Base-by-base conservation (phyloP, 1,140 invertebrate genomes). In the Sycobia sp. region DNA sequence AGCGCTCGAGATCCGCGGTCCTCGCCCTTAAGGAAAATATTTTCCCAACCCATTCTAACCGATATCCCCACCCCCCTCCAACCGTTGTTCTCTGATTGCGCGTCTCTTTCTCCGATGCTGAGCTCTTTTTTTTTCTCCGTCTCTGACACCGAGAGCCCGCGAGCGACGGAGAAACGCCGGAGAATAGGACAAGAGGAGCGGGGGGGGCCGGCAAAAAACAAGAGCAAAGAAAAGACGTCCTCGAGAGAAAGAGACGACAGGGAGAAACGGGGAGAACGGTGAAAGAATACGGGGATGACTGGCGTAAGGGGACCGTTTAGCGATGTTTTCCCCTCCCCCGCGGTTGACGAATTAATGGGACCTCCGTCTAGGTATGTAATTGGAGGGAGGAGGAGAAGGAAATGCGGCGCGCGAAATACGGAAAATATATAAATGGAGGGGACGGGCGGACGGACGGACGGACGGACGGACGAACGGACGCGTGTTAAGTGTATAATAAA, bases 11-110 rank as follows among this genome's bases (percentile, higher is more conserved):
- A n/a, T n/a, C n/a, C n/a, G n/a, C n/a, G n/a, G n/a, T n/a, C n/a
- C n/a, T n/a, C n/a, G n/a, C n/a, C n/a, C n/a, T n/a, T 22, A 18
- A 38, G 38, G 58, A 60, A 60, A 60, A 60, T 51, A 51, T 51
- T 60, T 60, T 60, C 34, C 27, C 58, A 25, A 57, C 11, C 54
- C 41, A n/a, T 18, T 27, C 20, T 2, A n/a, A 14, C 22, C 53
- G 22, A 7, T 39, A 16, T 54, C 39, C 16, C 36, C 5, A 39
- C 13, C 18, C 11, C n/a, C n/a, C n/a, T n/a, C n/a, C n/a, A n/a
- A n/a, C n/a, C n/a, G n/a, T n/a, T n/a, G n/a, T n/a, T n/a, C n/a
- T n/a, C n/a, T n/a, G n/a, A n/a, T n/a, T n/a, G n/a, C n/a, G n/a
- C n/a, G n/a, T n/a, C n/a, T n/a, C n/a, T n/a, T n/a, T n/a, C n/a